Evolutionary conservation across 2,888 invertebrate genomes (phyloP).

Genomic region (Platerodrilus igneus): DNA sequence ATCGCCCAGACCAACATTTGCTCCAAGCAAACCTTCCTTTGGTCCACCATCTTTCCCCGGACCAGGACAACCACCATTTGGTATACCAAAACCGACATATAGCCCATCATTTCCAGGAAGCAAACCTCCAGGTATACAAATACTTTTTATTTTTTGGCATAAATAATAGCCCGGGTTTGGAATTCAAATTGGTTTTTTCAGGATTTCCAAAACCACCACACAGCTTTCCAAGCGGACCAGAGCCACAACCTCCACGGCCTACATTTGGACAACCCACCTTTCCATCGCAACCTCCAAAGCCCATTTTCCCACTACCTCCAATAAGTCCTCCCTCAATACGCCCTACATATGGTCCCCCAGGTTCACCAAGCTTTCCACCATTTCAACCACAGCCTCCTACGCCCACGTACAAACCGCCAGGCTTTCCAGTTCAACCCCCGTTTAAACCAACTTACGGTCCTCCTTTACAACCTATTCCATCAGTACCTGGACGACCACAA

Average conservation of each 20-base stretch:
- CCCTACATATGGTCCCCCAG: slow-evolving; percentile 12
- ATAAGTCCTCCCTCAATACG: slow-evolving; percentile 13
- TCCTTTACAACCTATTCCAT: slow-evolving; percentile 7
- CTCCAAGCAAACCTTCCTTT: slow-evolving; percentile 24
- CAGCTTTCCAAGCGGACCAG: slow-evolving; percentile 15
- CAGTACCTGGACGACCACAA: slow-evolving; percentile 30
- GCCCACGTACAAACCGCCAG: slow-evolving; percentile 15
- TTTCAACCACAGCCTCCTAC: slow-evolving; percentile 14
- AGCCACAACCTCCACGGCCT: slow-evolving; percentile 25
- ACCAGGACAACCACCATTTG: too few relatives aligned
- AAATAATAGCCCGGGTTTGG: too few relatives aligned
- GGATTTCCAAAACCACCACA: too few relatives aligned
- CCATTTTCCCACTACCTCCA: slow-evolving; percentile 30
- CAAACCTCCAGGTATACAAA: too few relatives aligned
- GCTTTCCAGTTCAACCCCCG: slow-evolving; percentile 6
- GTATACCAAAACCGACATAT: slow-evolving; percentile 25
- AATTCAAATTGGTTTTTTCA: too few relatives aligned
- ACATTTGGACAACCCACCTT: slow-evolving; percentile 30
- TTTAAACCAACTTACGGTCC: not conserved
- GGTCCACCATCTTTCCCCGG: slow-evolving; percentile 29
- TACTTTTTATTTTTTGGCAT: too few relatives aligned
- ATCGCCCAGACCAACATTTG: slow-evolving; percentile 30
- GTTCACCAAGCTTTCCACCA: slow-evolving; percentile 18
- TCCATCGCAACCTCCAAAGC: slow-evolving; percentile 35
- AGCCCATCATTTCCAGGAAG: slow-evolving; percentile 23